phyloP scores from a whole-genome alignment of 2,113 vertebrate genomes.

The Zapus hudsonius region DNA sequence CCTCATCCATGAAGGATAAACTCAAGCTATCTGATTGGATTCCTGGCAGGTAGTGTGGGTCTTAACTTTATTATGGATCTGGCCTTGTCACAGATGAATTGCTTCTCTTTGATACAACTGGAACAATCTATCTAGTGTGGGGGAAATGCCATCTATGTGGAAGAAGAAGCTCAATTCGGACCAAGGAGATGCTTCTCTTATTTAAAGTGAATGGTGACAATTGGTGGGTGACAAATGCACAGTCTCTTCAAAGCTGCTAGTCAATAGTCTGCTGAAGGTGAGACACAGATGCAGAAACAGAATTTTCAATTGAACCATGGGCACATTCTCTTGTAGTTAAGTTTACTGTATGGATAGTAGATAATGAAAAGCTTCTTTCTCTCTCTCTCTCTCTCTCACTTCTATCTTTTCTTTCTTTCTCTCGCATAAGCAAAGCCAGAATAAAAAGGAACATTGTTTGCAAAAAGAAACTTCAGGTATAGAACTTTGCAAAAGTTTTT shows the following conservation, averaged over 20 bases:
- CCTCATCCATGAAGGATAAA: slow-evolving; percentile 65
- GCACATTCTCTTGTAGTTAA: neutral
- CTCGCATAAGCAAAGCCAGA: neutral
- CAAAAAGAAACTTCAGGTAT: neutral
- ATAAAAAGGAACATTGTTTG: neutral
- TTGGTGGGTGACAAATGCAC: slow-evolving; percentile 55
- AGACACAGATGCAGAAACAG: neutral
- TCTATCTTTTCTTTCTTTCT: neutral
- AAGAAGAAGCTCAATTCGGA: slow-evolving; percentile 37
- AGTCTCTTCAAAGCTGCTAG: neutral
- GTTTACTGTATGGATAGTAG: neutral
- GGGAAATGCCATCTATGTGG: slow-evolving; percentile 10
- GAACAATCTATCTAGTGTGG: slow-evolving; percentile 39
- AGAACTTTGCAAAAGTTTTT: neutral
- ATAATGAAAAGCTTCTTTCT: neutral
- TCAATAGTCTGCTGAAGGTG: slow-evolving; percentile 36
- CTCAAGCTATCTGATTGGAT: slow-evolving; percentile 53
- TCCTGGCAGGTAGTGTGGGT: slow-evolving; percentile 49
- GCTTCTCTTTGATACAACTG: slow-evolving; percentile 59
- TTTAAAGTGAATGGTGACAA: slow-evolving; percentile 59
- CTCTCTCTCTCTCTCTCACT: neutral
- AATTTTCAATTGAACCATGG: neutral
- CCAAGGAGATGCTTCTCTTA: slow-evolving; percentile 28
- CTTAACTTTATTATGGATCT: slow-evolving; percentile 62
- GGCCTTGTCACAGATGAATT: slow-evolving; percentile 71